phyloP scores from a whole-genome alignment of 35 echinoderm and acorn worm genomes.

The Chiridota heheva region DNA sequence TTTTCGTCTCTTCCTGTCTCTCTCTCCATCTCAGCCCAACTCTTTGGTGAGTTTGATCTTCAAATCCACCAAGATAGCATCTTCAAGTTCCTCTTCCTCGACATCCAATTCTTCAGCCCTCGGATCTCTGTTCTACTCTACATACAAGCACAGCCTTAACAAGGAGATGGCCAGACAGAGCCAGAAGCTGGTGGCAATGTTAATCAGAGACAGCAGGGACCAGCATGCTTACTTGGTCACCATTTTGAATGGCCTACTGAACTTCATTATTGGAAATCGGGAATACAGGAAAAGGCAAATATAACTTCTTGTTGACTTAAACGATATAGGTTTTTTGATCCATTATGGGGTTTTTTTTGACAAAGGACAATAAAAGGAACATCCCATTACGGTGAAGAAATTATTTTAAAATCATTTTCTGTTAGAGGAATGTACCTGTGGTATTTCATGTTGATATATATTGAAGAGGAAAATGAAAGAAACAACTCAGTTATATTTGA shows the following conservation, averaged over 20 bases:
- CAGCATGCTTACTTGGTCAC: constrained; percentile 3
- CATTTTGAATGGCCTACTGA: constrained; percentile 76
- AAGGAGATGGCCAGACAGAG: constrained; percentile 63
- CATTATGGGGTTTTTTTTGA: too few species aligned
- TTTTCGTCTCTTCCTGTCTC: too few species aligned
- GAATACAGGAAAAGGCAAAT: constrained; percentile 82
- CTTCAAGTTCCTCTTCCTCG: constrained; percentile 10
- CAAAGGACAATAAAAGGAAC: too few species aligned
- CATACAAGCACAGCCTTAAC: constrained; percentile 61
- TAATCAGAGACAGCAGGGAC: constrained; percentile 50
- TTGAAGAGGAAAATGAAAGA: too few species aligned
- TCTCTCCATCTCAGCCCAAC: neutral
- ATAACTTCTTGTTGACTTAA: neutral
- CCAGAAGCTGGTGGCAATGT: constrained; percentile 54
- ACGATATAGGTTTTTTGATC: too few species aligned
- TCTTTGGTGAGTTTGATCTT: constrained; percentile 8
- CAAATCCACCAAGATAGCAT: neutral
- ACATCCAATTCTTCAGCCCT: neutral
- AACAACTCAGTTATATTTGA: too few species aligned
- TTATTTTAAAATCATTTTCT: too few species aligned
- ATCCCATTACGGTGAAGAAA: too few species aligned
- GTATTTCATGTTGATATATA: too few species aligned
- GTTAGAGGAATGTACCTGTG: too few species aligned
- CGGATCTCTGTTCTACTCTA: constrained; percentile 65
- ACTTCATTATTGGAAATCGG: constrained; percentile 63